These are phyloP conservation scores for Rhineura floridana DNA, from an alignment of 2,113 vertebrate genomes.

Conservation along the genomic window DNA sequence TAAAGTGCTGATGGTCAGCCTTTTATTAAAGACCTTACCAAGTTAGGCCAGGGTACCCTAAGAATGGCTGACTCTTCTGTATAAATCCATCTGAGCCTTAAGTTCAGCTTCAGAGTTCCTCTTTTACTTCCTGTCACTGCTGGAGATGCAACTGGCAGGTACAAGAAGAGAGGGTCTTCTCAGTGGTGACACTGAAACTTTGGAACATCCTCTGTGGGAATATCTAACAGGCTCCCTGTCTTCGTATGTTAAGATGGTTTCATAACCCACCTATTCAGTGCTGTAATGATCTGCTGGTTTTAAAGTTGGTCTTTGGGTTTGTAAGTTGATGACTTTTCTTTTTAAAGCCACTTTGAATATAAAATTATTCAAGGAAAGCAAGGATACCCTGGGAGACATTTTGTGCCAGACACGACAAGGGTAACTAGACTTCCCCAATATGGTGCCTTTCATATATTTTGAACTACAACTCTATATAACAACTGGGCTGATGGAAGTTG, in stretches of 20 bases:
- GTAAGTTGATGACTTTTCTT: not conserved
- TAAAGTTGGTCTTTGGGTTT: not conserved
- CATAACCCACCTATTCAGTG: not conserved
- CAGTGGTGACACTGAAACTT: not conserved
- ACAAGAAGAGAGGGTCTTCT: not conserved
- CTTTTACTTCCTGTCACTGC: not conserved
- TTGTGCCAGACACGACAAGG: not conserved
- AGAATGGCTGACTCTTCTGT: not conserved
- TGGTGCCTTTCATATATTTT: too few species aligned
- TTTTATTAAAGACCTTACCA: not conserved
- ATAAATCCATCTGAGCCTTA: not conserved
- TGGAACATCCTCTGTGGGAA: not conserved
- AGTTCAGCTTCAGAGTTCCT: not conserved
- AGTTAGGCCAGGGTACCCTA: not conserved
- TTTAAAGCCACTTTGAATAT: not conserved
- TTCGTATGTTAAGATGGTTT: not conserved
- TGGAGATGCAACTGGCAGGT: not conserved
- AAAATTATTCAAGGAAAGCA: not conserved
- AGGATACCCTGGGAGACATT: too few species aligned
- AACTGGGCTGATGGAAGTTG: too few species aligned
- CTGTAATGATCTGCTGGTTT: not conserved
- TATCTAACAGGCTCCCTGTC: not conserved
- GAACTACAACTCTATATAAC: too few species aligned
- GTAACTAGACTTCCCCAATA: too few species aligned
- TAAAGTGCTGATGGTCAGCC: not conserved